phyloP scores from a whole-genome alignment of 2,888 invertebrate genomes.

The Pachliopta kotzebuea region DNA sequence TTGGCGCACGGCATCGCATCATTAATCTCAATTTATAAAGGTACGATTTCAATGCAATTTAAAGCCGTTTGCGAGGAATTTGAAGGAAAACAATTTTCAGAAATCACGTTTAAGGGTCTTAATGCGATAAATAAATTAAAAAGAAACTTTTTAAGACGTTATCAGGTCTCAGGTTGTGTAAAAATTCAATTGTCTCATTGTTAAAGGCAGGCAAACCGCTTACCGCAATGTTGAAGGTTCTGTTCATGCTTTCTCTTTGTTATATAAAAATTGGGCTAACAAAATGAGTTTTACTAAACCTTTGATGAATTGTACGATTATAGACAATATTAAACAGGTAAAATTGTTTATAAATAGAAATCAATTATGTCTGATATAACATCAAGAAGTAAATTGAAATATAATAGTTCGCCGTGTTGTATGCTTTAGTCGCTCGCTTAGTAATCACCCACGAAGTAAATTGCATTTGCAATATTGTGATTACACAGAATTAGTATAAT shows the following conservation, averaged over 20 bases:
- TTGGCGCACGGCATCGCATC: constrained; percentile 27
- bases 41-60: constrained; percentile 28
- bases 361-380: background rate
- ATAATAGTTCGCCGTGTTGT: constrained; percentile 3
- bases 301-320: background rate
- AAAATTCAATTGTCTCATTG: no score
- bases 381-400: constrained; percentile 1
- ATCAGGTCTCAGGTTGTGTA: no score
- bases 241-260: no score
- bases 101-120: background rate
- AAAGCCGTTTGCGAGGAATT: constrained; percentile 24
- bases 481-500: constrained; percentile 1
- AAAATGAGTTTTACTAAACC: no score
- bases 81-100: constrained; percentile 16
- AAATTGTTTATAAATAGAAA: constrained; percentile 1
- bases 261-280: no score
- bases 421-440: constrained; percentile 1
- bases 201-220: no score
- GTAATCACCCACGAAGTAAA: constrained; percentile 10
- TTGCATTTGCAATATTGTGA: constrained; percentile 1
- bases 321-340: background rate
- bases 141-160: no score
- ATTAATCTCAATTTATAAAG: constrained; percentile 30
- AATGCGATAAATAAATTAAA: constrained; percentile 1
- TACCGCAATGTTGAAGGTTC: no score